Conservation (phyloP, 2,888 invertebrate species). For the Leptinotarsa haldemani region DNA sequence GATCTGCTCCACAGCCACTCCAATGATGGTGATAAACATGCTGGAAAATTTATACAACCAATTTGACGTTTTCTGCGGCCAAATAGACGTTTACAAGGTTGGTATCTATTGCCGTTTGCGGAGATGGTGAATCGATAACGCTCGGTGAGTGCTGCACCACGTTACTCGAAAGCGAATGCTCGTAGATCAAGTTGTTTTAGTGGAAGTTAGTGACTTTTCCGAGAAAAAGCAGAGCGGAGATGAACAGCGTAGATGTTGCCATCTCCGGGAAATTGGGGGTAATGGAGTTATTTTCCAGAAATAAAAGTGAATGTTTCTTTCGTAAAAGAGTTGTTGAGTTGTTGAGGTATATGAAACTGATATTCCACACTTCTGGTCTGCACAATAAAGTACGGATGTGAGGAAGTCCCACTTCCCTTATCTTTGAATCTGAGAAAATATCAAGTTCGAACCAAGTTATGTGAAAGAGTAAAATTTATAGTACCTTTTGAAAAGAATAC, state of each 20-base stretch:
- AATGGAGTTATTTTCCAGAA: neutral
- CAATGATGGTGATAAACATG: slow-evolving; percentile 97
- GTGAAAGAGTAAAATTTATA: too few relatives aligned
- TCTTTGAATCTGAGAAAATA: too few relatives aligned
- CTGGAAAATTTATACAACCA: slow-evolving; percentile 92
- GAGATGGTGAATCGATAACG: neutral
- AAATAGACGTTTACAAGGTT: slow-evolving; percentile 95
- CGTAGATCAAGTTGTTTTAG: neutral
- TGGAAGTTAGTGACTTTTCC: neutral
- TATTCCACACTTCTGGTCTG: too few relatives aligned
- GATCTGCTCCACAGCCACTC: slow-evolving; percentile 94
- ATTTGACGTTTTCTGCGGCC: slow-evolving; percentile 92
- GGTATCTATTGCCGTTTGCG: neutral
- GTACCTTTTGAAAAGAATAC: too few relatives aligned
- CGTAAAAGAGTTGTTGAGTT: too few relatives aligned
- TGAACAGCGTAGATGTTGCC: too few relatives aligned
- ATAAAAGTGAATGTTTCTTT: neutral
- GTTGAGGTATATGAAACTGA: too few relatives aligned
- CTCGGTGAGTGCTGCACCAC: neutral
- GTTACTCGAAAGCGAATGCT: neutral
- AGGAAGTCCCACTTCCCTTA: too few relatives aligned
- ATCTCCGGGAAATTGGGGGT: neutral
- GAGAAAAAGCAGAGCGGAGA: neutral
- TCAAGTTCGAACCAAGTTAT: too few relatives aligned
- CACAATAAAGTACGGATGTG: too few relatives aligned